Base-by-base conservation (phyloP, 2,888 invertebrate genomes). In the Nomada hirtipes region DNA sequence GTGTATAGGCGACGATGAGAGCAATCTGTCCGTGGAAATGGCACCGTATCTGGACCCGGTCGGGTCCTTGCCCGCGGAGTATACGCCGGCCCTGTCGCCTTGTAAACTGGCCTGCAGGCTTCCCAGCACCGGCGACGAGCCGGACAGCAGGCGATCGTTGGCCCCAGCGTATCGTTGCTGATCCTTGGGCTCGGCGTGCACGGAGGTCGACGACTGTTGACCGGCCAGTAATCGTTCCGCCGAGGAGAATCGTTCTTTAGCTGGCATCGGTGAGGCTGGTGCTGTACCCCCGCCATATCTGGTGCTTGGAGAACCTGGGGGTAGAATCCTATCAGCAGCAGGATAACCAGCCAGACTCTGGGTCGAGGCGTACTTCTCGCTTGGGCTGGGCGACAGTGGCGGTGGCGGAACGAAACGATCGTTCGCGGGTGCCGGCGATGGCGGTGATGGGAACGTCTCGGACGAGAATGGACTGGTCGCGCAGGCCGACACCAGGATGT, bases 381-480 rank as follows among this genome's bases (percentile, higher is more conserved):
- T 94, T 83, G 92, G 93, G 76, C 95, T 95, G 93, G 96, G 96
- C 91, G 96, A 96, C 90, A 96, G 94, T 92, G 96, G 96, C 90
- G 96, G 96, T 90, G 95, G 95, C 69, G 96, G 96, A 88, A 96
- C 95, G 90, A 95, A 95, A 67, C 95, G 93, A 88, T 95, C 95
- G 90, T 94, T 94, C 53, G 95, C 94, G 23, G 95, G 95, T 75
- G 95, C 95, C 73, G 95, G 95, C 68, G 95, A 95, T 36, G 95
- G 95, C 74, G 95, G 95, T 55, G 93, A 93, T 82, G 95, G 95
- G 92, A 95, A 94, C 79, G 94, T 95, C 86, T 95, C 94, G 93
- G 95, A 94, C 92, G 95, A 95, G 95, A 93, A 92, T n/a, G 90
- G 87, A 50, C 85, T 88, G 42, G 83, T 73, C 50, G 80, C 57